phyloP scores from a whole-genome alignment of 2,113 vertebrate genomes.

The Corapipo altera region DNA sequence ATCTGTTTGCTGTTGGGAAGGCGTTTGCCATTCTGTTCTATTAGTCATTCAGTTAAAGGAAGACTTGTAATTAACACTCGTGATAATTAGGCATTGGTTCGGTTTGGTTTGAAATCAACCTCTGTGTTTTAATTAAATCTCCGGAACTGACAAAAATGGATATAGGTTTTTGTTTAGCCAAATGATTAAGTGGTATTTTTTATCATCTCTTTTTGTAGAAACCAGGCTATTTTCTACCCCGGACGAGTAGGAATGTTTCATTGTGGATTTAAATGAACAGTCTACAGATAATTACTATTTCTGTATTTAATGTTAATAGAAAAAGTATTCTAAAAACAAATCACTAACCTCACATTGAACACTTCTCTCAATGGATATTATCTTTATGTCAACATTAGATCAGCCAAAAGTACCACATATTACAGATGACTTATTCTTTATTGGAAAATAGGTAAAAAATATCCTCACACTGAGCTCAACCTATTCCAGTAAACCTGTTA shows the following conservation, averaged over 20 bases:
- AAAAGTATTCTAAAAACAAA: slow-evolving; percentile 37
- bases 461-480: not conserved
- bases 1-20: slow-evolving; percentile 67
- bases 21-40: slow-evolving; percentile 65
- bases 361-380: not conserved
- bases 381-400: slow-evolving; percentile 15
- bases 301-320: slow-evolving; percentile 14
- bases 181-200: slow-evolving; percentile 13
- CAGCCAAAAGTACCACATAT: slow-evolving; percentile 12
- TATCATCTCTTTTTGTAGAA: slow-evolving; percentile 3
- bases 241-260: not conserved
- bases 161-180: slow-evolving; percentile 39
- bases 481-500: slow-evolving; percentile 22
- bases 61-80: slow-evolving; percentile 70
- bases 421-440: slow-evolving; percentile 27
- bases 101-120: slow-evolving; percentile 68
- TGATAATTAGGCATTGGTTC: slow-evolving; percentile 62
- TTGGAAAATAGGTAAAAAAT: not conserved
- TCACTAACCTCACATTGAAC: not conserved
- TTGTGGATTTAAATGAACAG: not conserved
- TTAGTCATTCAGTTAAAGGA: slow-evolving; percentile 68
- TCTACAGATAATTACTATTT: slow-evolving; percentile 51
- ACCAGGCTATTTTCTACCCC: not conserved
- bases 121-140: slow-evolving; percentile 72
- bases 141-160: slow-evolving; percentile 62